Percentiles rank a stretch among this genome's conserved stretches.
Evolutionary conservation across 2,113 vertebrate genomes (phyloP).

Genomic region (Sebastes fasciatus): DNA sequence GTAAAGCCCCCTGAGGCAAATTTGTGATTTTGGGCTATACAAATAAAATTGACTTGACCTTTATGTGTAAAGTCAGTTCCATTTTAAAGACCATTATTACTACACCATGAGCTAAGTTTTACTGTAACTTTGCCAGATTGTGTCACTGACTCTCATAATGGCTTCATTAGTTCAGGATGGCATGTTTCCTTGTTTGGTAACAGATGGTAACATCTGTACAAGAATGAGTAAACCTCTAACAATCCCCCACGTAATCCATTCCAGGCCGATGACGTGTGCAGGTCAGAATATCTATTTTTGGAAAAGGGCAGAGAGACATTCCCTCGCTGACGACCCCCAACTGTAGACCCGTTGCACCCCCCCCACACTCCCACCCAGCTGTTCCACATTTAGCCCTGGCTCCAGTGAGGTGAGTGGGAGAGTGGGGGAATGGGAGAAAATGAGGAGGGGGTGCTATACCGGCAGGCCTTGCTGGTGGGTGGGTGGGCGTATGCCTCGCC

Average conservation of each 20-base stretch:
- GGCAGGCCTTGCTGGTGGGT: slow-evolving; percentile 18
- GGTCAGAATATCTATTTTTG: slow-evolving; percentile 62
- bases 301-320: slow-evolving; percentile 30
- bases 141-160: neutral
- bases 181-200: slow-evolving; percentile 18
- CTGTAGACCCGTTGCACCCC: slow-evolving; percentile 20
- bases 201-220: slow-evolving; percentile 28
- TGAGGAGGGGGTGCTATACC: neutral
- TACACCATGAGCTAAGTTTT: too few species aligned
- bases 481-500: slow-evolving; percentile 4
- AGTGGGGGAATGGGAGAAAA: neutral
- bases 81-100: too few species aligned
- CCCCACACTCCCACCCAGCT: slow-evolving; percentile 20
- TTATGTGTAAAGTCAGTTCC: too few species aligned
- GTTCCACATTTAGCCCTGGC: slow-evolving; percentile 72
- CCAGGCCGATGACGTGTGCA: slow-evolving; percentile 20
- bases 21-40: too few species aligned
- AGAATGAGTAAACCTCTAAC: slow-evolving; percentile 14
- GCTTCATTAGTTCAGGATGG: neutral
- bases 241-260: slow-evolving; percentile 31
- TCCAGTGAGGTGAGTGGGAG: slow-evolving; percentile 43
- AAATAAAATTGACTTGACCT: too few species aligned
- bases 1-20: too few species aligned
- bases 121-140: neutral
- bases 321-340: slow-evolving; percentile 6